These are phyloP conservation scores for Helicorthomorpha holstii DNA, from an alignment of 1,140 invertebrate species.

Conservation along the genomic window DNA sequence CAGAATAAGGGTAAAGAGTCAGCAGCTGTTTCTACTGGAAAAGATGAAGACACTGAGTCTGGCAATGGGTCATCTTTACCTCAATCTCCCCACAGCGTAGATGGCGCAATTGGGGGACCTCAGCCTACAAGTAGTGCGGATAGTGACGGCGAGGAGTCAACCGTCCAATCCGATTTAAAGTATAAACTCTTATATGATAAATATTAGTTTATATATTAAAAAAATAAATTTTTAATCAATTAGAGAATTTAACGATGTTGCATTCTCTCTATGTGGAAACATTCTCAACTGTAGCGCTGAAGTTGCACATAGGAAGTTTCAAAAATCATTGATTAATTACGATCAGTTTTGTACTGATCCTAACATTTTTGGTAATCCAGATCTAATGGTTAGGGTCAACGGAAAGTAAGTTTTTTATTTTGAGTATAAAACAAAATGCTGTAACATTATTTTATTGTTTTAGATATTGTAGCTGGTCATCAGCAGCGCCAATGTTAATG, in stretches of 20 bases:
- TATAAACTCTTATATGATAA: neutral
- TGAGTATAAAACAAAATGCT: slow-evolving; percentile 5
- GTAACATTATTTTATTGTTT: slow-evolving; percentile 7
- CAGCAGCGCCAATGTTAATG: slow-evolving; percentile 70
- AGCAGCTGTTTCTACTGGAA: slow-evolving; percentile 11
- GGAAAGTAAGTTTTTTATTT: slow-evolving; percentile 41
- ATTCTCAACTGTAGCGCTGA: slow-evolving; percentile 33
- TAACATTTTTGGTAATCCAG: slow-evolving; percentile 51
- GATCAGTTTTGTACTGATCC: slow-evolving; percentile 67
- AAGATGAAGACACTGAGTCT: slow-evolving; percentile 84
- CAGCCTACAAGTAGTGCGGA: slow-evolving; percentile 39
- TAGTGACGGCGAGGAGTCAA: slow-evolving; percentile 63
- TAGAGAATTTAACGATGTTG: slow-evolving; percentile 39
- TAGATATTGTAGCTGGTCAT: slow-evolving; percentile 59
- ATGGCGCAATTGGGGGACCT: slow-evolving; percentile 45
- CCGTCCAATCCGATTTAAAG: slow-evolving; percentile 30
- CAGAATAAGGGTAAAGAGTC: neutral
- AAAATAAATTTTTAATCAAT: too few relatives aligned
- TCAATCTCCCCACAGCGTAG: slow-evolving; percentile 76
- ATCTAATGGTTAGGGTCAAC: slow-evolving; percentile 70
- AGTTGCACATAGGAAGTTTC: slow-evolving; percentile 45
- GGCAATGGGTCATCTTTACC: slow-evolving; percentile 85
- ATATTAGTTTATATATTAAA: slow-evolving; percentile 12
- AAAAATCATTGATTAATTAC: slow-evolving; percentile 54
- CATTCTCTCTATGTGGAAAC: slow-evolving; percentile 65